Evolutionary conservation across 2,113 vertebrate genomes (phyloP), one percentile per base, ranked within the genome.

Genomic region (Vidua macroura): DNA sequence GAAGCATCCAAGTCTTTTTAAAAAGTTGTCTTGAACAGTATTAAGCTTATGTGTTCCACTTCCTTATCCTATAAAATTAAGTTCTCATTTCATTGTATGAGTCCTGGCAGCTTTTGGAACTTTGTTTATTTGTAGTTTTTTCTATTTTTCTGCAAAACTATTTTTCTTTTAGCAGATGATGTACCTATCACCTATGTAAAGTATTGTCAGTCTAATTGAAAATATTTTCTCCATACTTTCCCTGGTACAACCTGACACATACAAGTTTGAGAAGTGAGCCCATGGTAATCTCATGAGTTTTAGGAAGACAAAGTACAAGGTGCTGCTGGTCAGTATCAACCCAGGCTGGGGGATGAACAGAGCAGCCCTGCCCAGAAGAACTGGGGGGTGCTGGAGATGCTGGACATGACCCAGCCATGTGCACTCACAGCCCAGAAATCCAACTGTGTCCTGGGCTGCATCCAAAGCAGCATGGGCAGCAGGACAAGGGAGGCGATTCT

Each of bases 401-500:
- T 83, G 70, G 21, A 31, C 8, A 11, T 43, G 48, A 69, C 7
- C 24, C 30, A n/a, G 16, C 19, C 0, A 8, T 25, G 53, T 0
- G 24, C 24, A 18, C 8, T 69, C 7, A 2, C 24, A 43, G 70
- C n/a, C 21, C 30, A 62, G 55, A 31, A 9, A 69, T 1, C 15
- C n/a, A 35, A 13, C 0, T 0, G 0, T 68, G 6, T 83, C 48
- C 55, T 69, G 41, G 20, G n/a, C 55, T 55, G 48, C 48, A 76
- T 25, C 30, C 14, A 76, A 33, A 89, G 62, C n/a, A 53, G 14
- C 0, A 0, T 55, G 70, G 24, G 0, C 55, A 89, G 62, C 53
- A 76, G 59, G 23, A 4, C 0, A 0, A 53, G 44, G 33, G 19
- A 30, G 15, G 27, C 13, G 14, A 69, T 69, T 83, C 70, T 89